Conservation (phyloP, 2,797 vertebrate species). For the Peromyscus eremicus region DNA sequence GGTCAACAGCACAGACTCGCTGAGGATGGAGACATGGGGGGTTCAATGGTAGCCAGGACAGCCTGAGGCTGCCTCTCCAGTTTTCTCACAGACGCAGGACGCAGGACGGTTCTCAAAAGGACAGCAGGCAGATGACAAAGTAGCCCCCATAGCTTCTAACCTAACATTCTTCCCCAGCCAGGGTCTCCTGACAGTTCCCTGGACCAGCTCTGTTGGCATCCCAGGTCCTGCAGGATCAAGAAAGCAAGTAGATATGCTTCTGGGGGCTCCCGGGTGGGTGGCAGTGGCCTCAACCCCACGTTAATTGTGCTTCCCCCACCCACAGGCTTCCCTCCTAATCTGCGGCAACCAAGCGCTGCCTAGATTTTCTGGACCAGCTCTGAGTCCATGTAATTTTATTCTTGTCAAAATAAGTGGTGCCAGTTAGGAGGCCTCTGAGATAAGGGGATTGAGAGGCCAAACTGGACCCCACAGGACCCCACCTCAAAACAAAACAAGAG, state of each 20-base stretch:
- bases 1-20: too few species aligned
- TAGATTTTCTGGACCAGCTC: constrained; percentile 25
- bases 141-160: not conserved
- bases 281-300: not conserved
- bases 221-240: not conserved
- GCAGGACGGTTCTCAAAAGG: constrained; percentile 9
- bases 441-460: not conserved
- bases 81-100: not conserved
- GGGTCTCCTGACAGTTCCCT: not conserved
- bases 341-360: not conserved
- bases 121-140: not conserved
- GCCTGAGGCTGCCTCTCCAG: not conserved
- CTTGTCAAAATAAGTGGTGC: constrained; percentile 45
- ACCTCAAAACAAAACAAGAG: not conserved
- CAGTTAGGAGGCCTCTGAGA: not conserved
- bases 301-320: not conserved
- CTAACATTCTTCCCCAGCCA: not conserved
- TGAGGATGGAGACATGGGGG: not conserved
- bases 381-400: constrained; percentile 20
- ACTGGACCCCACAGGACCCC: not conserved
- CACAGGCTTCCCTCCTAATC: not conserved
- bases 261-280: not conserved
- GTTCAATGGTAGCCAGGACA: too few species aligned
- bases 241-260: not conserved
- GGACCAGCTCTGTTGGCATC: not conserved